phyloP scores from a whole-genome alignment of 2,113 vertebrate species.

The Percopsis transmontana region DNA sequence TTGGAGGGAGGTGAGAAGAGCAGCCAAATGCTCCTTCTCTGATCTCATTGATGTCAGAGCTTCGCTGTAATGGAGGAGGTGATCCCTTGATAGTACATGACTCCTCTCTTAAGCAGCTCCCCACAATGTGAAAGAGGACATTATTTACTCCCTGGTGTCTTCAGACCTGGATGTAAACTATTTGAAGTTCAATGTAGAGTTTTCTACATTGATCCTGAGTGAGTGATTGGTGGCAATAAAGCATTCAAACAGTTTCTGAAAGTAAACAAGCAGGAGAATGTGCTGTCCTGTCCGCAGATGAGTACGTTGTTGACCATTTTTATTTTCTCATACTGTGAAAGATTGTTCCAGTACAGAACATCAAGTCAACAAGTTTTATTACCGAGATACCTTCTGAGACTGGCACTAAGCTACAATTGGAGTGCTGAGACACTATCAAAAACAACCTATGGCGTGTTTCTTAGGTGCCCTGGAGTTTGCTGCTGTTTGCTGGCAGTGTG shows the following conservation, averaged over 20 bases:
- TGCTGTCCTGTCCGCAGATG: constrained; percentile 29
- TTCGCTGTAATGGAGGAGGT: constrained; percentile 68
- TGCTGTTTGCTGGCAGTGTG: too few relatives aligned
- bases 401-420: constrained; percentile 10
- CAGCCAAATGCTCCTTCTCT: constrained; percentile 56
- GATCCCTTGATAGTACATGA: constrained; percentile 45
- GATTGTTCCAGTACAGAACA: too few relatives aligned
- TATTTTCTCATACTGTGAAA: too few relatives aligned
- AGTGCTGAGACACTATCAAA: background rate
- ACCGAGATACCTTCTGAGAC: constrained; percentile 19
- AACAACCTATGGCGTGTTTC: too few relatives aligned
- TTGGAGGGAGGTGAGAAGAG: constrained; percentile 22
- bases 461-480: too few relatives aligned
- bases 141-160: constrained; percentile 44
- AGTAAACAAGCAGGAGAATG: constrained; percentile 40
- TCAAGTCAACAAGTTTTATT: too few relatives aligned
- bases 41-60: constrained; percentile 60
- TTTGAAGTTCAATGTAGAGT: constrained; percentile 64
- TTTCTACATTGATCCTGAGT: constrained; percentile 52
- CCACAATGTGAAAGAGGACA: constrained; percentile 47
- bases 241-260: constrained; percentile 49
- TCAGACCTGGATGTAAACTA: constrained; percentile 33
- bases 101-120: constrained; percentile 55
- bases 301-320: too few relatives aligned
- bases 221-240: constrained; percentile 34